Conservation (phyloP, 2,888 invertebrate genomes). For the Bruchidius siliquastri region DNA sequence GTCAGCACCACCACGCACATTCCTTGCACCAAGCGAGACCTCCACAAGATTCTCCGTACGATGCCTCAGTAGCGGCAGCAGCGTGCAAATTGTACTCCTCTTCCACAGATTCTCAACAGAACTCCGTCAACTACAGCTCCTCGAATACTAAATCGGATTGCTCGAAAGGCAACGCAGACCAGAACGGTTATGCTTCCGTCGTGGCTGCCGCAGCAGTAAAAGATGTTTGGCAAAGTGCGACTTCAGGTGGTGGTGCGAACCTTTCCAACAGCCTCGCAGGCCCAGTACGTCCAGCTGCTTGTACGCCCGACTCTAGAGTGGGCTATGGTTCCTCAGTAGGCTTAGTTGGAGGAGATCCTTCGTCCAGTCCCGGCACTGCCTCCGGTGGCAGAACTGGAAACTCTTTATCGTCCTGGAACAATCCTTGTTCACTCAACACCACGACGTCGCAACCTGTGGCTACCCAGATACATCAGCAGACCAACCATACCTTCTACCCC, state of each 20-base stretch:
- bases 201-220: conserved; percentile 62
- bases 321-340: conserved; percentile 66
- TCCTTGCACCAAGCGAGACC: conserved; percentile 69
- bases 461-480: conserved; percentile 84
- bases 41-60: conserved; percentile 88
- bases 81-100: conserved; percentile 77
- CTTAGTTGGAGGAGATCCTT: conserved; percentile 70
- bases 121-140: conserved; percentile 52
- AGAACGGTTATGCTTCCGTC: conserved; percentile 64
- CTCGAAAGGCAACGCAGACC: conserved; percentile 60
- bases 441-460: conserved; percentile 72
- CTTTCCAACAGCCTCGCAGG: conserved; percentile 59
- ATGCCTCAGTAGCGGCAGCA: conserved; percentile 80
- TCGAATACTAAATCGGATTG: conserved; percentile 69
- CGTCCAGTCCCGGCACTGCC: conserved; percentile 68
- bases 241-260: conserved; percentile 61
- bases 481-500: conserved; percentile 93
- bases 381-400: conserved; percentile 53
- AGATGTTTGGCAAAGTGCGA: conserved; percentile 65
- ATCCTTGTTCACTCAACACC: conserved; percentile 81
- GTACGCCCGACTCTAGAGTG: conserved; percentile 82
- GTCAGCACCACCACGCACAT: conserved; percentile 66
- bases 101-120: conserved; percentile 58
- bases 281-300: conserved; percentile 78
- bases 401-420: conserved; percentile 75